Conservation (phyloP, 2,797 vertebrate species). For the Craterocephalus amniculus region DNA sequence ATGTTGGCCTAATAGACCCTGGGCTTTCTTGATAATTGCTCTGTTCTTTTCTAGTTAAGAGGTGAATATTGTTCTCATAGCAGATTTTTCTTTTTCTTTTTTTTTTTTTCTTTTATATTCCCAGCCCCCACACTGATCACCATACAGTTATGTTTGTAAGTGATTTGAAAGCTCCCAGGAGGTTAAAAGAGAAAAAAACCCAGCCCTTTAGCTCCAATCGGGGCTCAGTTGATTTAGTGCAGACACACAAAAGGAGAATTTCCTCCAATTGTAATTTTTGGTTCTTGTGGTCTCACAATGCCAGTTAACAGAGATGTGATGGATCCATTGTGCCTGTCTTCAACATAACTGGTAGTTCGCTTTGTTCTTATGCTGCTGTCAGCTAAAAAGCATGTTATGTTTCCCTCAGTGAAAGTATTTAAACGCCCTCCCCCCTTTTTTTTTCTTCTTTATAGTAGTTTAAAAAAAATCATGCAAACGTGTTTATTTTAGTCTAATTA, state of each 20-base stretch:
- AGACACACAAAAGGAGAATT: background rate
- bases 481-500: no score
- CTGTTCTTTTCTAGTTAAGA: background rate
- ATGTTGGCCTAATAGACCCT: background rate
- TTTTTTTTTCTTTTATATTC: no score
- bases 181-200: no score
- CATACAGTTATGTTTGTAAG: background rate
- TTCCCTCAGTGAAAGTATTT: background rate
- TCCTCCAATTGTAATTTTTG: background rate
- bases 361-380: background rate
- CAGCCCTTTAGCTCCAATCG: background rate
- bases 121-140: no score
- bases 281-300: background rate
- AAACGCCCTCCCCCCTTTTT: no score
- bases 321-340: background rate
- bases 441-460: background rate
- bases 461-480: background rate
- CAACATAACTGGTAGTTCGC: background rate
- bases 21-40: no score
- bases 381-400: background rate
- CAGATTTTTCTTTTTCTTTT: background rate
- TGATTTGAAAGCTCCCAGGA: background rate
- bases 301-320: background rate
- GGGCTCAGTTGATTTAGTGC: background rate
- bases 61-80: background rate